Conservation (phyloP, 1,140 invertebrate species). For the Ceratina japonica region DNA sequence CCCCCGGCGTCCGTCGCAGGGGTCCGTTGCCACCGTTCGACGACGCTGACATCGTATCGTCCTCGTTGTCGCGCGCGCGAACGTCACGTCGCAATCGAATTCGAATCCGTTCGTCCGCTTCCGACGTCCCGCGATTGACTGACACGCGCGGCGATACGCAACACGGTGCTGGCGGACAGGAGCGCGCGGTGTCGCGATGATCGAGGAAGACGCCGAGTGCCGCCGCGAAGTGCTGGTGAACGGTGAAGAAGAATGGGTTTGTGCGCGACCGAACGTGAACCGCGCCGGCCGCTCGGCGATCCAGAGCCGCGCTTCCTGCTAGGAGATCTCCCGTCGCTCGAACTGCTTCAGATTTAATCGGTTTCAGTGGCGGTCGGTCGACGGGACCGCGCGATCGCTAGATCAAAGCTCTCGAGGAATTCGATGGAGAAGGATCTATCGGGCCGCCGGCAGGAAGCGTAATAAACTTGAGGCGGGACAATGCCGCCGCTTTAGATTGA, state of each 20-base stretch:
- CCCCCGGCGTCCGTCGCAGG: background rate
- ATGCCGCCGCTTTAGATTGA: slow-evolving; percentile 25
- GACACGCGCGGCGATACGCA: background rate
- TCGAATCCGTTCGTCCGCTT: background rate
- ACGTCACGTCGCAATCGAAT: background rate
- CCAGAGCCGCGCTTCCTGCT: slow-evolving; percentile 31
- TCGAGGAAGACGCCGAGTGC: background rate
- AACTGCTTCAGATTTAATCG: background rate
- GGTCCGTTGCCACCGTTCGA: background rate
- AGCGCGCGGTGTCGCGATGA: background rate
- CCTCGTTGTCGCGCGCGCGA: slow-evolving; percentile 17
- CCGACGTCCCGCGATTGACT: background rate
- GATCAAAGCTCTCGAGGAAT: too few relatives aligned
- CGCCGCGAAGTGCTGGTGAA: background rate
- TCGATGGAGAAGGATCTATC: background rate
- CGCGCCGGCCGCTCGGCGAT: slow-evolving; percentile 23
- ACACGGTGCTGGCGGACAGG: background rate
- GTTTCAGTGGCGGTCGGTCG: slow-evolving; percentile 2
- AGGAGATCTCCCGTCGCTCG: slow-evolving; percentile 38
- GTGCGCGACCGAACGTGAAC: slow-evolving; percentile 23
- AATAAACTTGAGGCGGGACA: slow-evolving; percentile 43
- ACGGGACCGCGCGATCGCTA: background rate
- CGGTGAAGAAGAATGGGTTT: background rate
- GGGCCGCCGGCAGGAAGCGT: slow-evolving; percentile 15
- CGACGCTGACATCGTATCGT: too few relatives aligned